Base-by-base conservation (phyloP, 2,113 vertebrate genomes). In the Sisor rabdophorus region DNA sequence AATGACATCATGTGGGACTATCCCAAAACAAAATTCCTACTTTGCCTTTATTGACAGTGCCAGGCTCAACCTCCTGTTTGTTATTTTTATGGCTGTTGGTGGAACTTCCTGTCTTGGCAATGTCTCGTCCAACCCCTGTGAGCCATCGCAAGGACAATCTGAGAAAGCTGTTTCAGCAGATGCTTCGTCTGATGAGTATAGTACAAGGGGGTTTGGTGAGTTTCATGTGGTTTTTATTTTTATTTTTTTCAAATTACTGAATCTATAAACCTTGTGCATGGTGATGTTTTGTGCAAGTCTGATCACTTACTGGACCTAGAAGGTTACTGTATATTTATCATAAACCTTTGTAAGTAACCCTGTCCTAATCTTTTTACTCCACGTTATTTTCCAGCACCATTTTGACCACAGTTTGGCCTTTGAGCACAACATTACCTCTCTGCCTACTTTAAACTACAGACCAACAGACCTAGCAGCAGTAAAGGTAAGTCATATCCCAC, bases 51-150 rank as follows among this genome's bases (percentile, higher is more conserved):
- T 71, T 72, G 60, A 40, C 86, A 89, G 89, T 87, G 11, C 61
- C 73, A 4, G 79, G 80, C 71, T 63, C 73, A 63, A n/a, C 61
- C 55, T 55, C 73, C 24, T 77, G 55, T 76, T 68, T 89, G 11
- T 48, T 90, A 76, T 71, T 63, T 70, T 64, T 90, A 81, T 81
- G 91, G 83, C 76, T 89, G 4, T 70, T 88, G 83, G 81, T 78
- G 7, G 84, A 88, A 75, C 71, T 88, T 74, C 73, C 87, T 0
- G 69, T 73, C 78, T 77, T 19, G 0, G 78, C 85, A 0, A 73
- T 76, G 0, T 68, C 78, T 30, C 83, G 2, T n/a, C 80, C 87
- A 55, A 0, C 63, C 60, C 19, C 6, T n/a, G 3, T 4, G 1
- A 19, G 12, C 4, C 3, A 67, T 11, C 60, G 75, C 26, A 86